Percentiles rank a stretch among this genome's conserved stretches.
phyloP scores from a whole-genome alignment of 2,797 vertebrate species.

The Lepilemur septentrionalis region DNA sequence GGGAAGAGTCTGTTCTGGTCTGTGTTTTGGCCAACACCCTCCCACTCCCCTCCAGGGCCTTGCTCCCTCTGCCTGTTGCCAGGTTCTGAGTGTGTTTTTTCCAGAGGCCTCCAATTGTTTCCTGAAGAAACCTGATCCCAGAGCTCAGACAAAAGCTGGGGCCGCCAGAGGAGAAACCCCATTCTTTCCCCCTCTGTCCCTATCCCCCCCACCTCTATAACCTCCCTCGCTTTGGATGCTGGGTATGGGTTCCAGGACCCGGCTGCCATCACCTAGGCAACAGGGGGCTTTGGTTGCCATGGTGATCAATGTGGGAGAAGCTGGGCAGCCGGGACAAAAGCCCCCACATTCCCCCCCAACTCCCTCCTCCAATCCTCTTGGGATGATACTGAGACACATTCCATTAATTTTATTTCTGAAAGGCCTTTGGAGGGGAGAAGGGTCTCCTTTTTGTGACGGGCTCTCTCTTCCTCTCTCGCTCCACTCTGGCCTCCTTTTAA shows the following conservation, averaged over 20 bases:
- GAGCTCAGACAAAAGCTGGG: conserved; percentile 78
- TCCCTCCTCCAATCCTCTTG: conserved; percentile 34
- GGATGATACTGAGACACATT: conserved; percentile 77
- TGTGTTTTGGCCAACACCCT: background rate
- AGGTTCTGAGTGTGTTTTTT: conserved; percentile 71
- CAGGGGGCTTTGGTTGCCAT: conserved; percentile 83
- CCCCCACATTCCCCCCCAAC: conserved; percentile 26
- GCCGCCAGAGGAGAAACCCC: conserved; percentile 74
- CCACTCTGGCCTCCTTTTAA: conserved; percentile 73
- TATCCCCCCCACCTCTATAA: conserved; percentile 39
- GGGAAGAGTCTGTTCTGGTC: background rate
- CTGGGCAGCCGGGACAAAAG: conserved; percentile 83
- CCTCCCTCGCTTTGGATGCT: conserved; percentile 73
- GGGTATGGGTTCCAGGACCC: conserved; percentile 78
- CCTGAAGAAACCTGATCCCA: conserved; percentile 80
- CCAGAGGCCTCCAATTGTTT: conserved; percentile 72
- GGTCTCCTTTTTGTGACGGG: conserved; percentile 67
- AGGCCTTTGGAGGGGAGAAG: conserved; percentile 72
- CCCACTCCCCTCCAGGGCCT: background rate
- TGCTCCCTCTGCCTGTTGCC: conserved; percentile 64
- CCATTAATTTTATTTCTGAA: conserved; percentile 82
- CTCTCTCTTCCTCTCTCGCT: conserved; percentile 40
- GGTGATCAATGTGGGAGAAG: conserved; percentile 83
- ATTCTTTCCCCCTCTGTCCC: conserved; percentile 60
- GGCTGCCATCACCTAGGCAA: conserved; percentile 85